Evolutionary conservation across 2,888 invertebrate species (phyloP), one percentile per base, ranked within the genome.

Genomic region (Sphaeridia pumilis): DNA sequence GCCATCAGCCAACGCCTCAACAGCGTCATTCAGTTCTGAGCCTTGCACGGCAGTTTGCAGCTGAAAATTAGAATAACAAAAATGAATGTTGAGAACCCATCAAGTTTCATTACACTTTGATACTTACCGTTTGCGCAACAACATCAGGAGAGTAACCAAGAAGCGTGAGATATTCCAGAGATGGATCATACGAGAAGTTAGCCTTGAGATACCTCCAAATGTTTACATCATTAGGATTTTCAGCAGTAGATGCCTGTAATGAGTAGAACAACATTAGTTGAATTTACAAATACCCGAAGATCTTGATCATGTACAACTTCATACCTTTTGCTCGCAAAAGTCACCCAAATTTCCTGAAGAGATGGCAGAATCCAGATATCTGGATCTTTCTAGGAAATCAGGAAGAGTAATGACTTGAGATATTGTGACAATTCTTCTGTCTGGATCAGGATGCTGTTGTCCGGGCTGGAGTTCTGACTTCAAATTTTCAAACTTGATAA

Each of bases 201-300:
- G 92, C 87, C 67, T 83, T 80, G 14, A 94, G 75, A 71, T 89
- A 92, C 71, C 83, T 84, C 93, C 94, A 94, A 49, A 88, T 75
- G 70, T 80, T 84, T 49, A 84, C 81, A 60, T 80, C 62, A 28
- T 52, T 50, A 17, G 27, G 52, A 34, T 58, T 51, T 1, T 35
- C 35, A n/a, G 59, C 52, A 45, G 47, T 27, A 24, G 17, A 22
- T 12, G 58, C 56, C 58, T 60, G 52, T 12, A 36, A n/a, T n/a
- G n/a, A n/a, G n/a, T n/a, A n/a, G n/a, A n/a, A n/a, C n/a, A n/a
- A n/a, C n/a, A n/a, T n/a, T n/a, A n/a, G n/a, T n/a, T n/a, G n/a
- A n/a, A n/a, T n/a, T n/a, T n/a, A n/a, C n/a, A n/a, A n/a, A n/a
- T n/a, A n/a, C n/a, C n/a, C n/a, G n/a, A n/a, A n/a, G n/a, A n/a